phyloP scores from a whole-genome alignment of 2,888 invertebrate genomes.

The Conchocele bisecta region DNA sequence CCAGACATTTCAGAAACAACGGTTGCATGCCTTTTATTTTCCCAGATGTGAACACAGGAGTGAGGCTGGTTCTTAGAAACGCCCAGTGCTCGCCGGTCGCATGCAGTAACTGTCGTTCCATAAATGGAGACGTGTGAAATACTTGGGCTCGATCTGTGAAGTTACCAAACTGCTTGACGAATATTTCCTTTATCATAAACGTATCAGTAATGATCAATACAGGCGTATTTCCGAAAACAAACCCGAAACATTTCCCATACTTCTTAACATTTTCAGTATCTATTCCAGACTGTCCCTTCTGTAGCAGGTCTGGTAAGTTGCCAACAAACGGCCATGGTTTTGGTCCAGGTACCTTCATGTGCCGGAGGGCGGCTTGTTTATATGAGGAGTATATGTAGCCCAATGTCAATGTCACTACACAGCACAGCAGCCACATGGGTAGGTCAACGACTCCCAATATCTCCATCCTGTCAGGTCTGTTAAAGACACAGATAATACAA shows the following conservation, averaged over 20 bases:
- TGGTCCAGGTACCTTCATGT: constrained; percentile 49
- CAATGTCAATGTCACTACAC: too few relatives aligned
- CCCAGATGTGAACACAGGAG: constrained; percentile 45
- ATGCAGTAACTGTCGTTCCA: constrained; percentile 32
- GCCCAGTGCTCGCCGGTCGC: constrained; percentile 43
- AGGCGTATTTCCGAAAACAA: constrained; percentile 51
- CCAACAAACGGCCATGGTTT: constrained; percentile 51
- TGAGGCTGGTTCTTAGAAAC: constrained; percentile 45
- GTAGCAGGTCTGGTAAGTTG: constrained; percentile 20
- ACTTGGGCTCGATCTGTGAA: constrained; percentile 47
- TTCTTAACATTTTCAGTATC: constrained; percentile 50
- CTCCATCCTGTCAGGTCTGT: too few relatives aligned
- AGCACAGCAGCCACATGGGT: too few relatives aligned
- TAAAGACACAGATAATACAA: too few relatives aligned
- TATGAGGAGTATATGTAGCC: too few relatives aligned
- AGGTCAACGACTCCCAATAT: too few relatives aligned
- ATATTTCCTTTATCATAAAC: constrained; percentile 57
- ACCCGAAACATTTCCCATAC: constrained; percentile 52
- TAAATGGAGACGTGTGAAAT: constrained; percentile 32
- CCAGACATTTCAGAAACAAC: constrained; percentile 26
- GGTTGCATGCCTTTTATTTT: constrained; percentile 52
- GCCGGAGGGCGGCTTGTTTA: too few relatives aligned
- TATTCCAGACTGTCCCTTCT: constrained; percentile 42
- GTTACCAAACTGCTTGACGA: constrained; percentile 49
- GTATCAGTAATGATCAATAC: constrained; percentile 54